Evolutionary conservation across 2,113 vertebrate species (phyloP).

Genomic region (Zosterops pallidus): DNA sequence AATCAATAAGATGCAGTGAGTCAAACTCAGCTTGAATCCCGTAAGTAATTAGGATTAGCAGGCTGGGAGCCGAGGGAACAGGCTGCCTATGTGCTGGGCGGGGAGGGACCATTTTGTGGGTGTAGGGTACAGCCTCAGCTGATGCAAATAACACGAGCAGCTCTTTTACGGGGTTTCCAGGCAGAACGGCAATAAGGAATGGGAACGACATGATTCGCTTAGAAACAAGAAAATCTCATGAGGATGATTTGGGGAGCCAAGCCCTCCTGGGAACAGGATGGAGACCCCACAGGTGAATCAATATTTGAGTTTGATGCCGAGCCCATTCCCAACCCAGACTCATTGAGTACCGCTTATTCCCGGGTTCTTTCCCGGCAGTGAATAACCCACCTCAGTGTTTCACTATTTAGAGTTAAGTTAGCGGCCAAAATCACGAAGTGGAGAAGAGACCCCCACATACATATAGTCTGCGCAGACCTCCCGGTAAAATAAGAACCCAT

Average conservation of each 20-base stretch:
- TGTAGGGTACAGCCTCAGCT: background rate
- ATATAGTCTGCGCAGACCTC: background rate
- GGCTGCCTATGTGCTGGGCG: background rate
- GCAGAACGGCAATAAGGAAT: background rate
- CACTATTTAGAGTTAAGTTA: background rate
- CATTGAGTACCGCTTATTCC: background rate
- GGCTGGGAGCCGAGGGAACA: conserved; percentile 4
- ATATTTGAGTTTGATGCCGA: background rate
- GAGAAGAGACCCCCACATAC: background rate
- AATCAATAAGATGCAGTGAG: conserved; percentile 55
- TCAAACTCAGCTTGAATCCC: conserved; percentile 48
- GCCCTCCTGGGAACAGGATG: background rate
- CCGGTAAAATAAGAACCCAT: background rate
- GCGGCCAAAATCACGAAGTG: background rate
- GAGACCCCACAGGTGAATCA: background rate
- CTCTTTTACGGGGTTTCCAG: background rate
- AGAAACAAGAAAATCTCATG: background rate
- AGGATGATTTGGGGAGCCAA: background rate
- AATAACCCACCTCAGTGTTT: background rate
- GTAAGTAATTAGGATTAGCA: conserved; percentile 16
- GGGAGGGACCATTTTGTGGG: conserved; percentile 34
- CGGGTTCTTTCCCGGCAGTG: background rate
- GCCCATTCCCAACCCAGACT: background rate
- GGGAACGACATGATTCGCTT: background rate
- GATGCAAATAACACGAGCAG: background rate